Evolutionary conservation across 2,113 vertebrate species (phyloP).

Genomic region (Aegypius monachus): DNA sequence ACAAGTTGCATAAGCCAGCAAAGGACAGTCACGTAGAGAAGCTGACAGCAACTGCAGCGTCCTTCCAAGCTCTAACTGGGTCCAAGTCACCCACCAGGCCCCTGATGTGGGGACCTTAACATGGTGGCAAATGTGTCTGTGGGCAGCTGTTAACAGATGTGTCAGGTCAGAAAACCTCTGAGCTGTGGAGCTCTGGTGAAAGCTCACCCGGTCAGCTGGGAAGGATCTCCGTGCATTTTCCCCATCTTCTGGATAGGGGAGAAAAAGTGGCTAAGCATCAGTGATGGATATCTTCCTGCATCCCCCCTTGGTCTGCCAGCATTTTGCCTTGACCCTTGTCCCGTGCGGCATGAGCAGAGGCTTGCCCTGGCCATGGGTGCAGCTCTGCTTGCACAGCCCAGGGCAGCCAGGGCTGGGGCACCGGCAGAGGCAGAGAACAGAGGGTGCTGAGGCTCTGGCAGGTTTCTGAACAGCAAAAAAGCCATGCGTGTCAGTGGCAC

Average conservation of each 20-base stretch:
- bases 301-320: not conserved
- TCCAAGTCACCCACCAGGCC: not conserved
- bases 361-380: not conserved
- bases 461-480: not conserved
- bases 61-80: not conserved
- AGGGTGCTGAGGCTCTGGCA: not conserved
- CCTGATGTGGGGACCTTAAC: not conserved
- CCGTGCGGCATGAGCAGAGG: accelerated
- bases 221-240: not conserved
- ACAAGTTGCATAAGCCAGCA: too few species aligned
- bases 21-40: not conserved
- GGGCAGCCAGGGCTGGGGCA: too few species aligned
- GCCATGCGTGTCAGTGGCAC: accelerated
- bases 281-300: not conserved
- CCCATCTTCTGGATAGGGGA: not conserved
- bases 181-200: not conserved
- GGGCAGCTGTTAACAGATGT: not conserved
- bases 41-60: not conserved
- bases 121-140: not conserved
- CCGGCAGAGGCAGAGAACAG: accelerated
- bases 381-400: not conserved
- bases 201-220: not conserved
- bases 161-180: not conserved
- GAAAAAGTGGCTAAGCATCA: not conserved
- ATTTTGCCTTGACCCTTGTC: too few species aligned